A percentile compares a stretch with the other conserved stretches of the same genome.
Evolutionary conservation across 2,888 invertebrate species (phyloP).

Genomic region (Emmelina monodactyla): DNA sequence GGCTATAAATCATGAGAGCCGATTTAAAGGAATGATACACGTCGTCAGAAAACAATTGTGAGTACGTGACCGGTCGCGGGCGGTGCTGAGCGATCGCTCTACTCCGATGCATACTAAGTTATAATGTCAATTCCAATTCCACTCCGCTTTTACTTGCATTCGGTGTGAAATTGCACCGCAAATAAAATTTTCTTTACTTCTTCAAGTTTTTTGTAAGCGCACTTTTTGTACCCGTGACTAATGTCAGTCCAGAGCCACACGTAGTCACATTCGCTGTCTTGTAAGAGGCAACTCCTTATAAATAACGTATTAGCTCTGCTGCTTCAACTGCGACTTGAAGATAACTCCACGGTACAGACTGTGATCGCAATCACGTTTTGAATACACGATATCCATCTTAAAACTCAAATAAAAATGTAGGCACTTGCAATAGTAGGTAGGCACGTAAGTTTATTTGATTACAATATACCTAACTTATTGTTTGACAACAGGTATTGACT

Average conservation of each 20-base stretch:
- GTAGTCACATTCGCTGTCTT: slow-evolving; percentile 18
- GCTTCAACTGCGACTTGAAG: not conserved
- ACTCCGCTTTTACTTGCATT: slow-evolving; percentile 32
- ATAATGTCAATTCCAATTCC: slow-evolving; percentile 56
- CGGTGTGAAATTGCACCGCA: not conserved
- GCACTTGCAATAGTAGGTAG: too few relatives aligned
- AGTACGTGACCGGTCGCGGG: slow-evolving; percentile 46
- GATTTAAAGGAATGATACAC: slow-evolving; percentile 62
- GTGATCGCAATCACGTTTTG: not conserved
- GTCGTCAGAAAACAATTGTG: slow-evolving; percentile 65
- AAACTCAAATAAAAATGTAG: too few relatives aligned
- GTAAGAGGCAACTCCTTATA: slow-evolving; percentile 32
- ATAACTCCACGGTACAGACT: not conserved
- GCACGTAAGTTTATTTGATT: too few relatives aligned
- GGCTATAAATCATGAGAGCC: slow-evolving; percentile 48
- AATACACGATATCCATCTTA: too few relatives aligned
- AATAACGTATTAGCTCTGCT: slow-evolving; percentile 39
- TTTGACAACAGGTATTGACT: too few relatives aligned
- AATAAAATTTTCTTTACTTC: not conserved
- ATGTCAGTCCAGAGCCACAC: slow-evolving; percentile 9
- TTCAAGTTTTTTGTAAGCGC: not conserved
- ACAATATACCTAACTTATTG: too few relatives aligned
- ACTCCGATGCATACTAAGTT: slow-evolving; percentile 63
- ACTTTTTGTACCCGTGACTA: not conserved
- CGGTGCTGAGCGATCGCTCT: slow-evolving; percentile 28